These are phyloP conservation scores for Chamaea fasciata DNA, from an alignment of 2,113 vertebrate genomes.

Conservation along the genomic window DNA sequence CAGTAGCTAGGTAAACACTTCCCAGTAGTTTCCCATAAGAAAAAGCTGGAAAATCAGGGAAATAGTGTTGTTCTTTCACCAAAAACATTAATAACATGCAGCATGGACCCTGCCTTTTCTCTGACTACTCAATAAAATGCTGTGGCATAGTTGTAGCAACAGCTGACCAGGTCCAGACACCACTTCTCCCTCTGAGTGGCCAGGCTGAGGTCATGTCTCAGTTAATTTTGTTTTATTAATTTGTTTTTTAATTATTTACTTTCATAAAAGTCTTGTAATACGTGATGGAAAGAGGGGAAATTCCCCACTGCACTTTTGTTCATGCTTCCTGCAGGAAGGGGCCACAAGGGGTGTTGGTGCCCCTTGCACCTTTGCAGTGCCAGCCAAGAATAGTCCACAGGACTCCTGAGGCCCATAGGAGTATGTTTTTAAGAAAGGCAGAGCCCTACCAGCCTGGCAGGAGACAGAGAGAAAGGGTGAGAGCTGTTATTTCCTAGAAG, in stretches of 20 bases:
- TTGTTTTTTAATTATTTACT: not conserved
- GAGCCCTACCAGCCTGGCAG: not conserved
- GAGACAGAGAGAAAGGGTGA: not conserved
- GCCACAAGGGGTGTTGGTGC: fast-evolving
- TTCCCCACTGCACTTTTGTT: not conserved
- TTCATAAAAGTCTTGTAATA: not conserved
- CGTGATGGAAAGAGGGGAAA: fast-evolving
- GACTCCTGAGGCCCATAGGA: not conserved
- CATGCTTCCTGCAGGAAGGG: not conserved
- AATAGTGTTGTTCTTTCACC: not conserved
- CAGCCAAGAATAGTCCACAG: fast-evolving
- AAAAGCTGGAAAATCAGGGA: not conserved
- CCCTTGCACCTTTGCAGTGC: not conserved
- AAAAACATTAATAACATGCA: not conserved
- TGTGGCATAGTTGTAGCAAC: not conserved
- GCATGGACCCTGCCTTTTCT: not conserved
- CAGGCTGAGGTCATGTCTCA: not conserved
- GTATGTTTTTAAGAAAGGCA: not conserved
- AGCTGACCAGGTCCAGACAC: not conserved
- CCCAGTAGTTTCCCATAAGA: not conserved
- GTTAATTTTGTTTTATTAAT: not conserved
- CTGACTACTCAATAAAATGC: not conserved
- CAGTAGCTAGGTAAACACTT: not conserved
- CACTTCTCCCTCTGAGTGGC: fast-evolving
- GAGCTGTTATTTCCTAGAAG: not conserved